A percentile compares a stretch with the other conserved stretches of the same genome.
Evolutionary conservation across 2,888 invertebrate genomes (phyloP).

Genomic region (Pterostichus niger): DNA sequence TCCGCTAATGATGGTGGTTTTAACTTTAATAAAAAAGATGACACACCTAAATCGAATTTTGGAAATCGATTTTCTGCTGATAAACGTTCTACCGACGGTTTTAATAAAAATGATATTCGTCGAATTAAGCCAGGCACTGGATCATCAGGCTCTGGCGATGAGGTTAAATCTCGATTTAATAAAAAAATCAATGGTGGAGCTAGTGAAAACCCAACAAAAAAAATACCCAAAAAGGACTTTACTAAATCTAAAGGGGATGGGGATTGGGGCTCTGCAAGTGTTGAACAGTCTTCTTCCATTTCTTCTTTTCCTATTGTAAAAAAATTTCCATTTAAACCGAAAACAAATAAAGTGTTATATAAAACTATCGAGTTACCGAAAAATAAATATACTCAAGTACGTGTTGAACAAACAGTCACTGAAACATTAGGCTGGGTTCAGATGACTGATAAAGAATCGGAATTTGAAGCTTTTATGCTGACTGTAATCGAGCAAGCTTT

Average conservation of each 20-base stretch:
- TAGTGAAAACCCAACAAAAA: not conserved
- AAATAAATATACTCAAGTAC: slow-evolving; percentile 68
- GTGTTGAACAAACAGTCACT: slow-evolving; percentile 69
- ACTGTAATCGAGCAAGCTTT: slow-evolving; percentile 59
- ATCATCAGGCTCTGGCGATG: not conserved
- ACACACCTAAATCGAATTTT: not conserved
- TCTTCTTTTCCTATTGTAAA: slow-evolving; percentile 4
- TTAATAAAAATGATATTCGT: too few relatives aligned
- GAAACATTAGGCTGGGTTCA: slow-evolving; percentile 70
- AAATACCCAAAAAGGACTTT: not conserved
- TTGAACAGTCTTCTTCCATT: not conserved
- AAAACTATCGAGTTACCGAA: slow-evolving; percentile 39
- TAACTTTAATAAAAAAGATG: not conserved
- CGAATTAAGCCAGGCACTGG: too few relatives aligned
- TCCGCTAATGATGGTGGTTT: too few relatives aligned
- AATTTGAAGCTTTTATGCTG: slow-evolving; percentile 68
- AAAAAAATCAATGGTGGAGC: not conserved
- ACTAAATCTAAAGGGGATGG: not conserved
- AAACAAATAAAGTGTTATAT: not conserved
- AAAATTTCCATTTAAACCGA: not conserved
- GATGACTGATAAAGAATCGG: slow-evolving; percentile 63
- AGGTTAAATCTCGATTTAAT: not conserved
- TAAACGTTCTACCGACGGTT: too few relatives aligned
- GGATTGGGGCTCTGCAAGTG: too few relatives aligned
- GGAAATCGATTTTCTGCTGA: too few relatives aligned